Evolutionary conservation across 1,140 invertebrate species (phyloP).

Genomic region (Ptiloglossa arizonensis): DNA sequence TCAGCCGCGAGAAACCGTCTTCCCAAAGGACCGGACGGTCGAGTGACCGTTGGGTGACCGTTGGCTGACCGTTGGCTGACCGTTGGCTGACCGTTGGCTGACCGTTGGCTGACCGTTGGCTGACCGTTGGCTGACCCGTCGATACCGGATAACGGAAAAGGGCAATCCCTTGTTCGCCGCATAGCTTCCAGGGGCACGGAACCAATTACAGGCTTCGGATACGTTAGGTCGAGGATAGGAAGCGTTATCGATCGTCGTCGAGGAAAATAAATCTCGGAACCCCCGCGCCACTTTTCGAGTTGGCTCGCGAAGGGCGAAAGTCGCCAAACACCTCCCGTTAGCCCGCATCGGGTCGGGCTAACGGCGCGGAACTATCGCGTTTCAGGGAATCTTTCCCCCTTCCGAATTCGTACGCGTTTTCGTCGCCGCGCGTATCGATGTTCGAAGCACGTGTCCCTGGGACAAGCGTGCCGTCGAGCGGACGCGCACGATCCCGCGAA

Average conservation of each 20-base stretch:
- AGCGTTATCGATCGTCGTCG: conserved; percentile 58
- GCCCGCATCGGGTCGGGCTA: no score
- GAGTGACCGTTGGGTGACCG: no score
- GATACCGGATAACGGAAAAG: neutral
- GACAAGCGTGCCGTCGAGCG: conserved; percentile 48
- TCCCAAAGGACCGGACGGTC: no score
- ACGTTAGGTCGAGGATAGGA: conserved; percentile 51
- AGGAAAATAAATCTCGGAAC: conserved; percentile 59
- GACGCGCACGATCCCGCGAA: conserved; percentile 55
- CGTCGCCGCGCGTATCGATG: conserved; percentile 59
- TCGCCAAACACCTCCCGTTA: neutral
- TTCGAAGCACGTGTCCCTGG: conserved; percentile 60
- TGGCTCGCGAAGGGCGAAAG: conserved; percentile 17
- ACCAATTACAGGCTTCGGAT: conserved; percentile 57
- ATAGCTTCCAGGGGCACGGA: neutral
- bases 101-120: no score
- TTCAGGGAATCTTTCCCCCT: conserved; percentile 38
- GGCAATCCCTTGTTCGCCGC: neutral
- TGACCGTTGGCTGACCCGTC: no score
- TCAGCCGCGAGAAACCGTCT: no score
- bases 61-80: no score
- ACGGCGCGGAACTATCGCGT: conserved; percentile 64
- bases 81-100: no score
- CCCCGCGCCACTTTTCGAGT: conserved; percentile 34
- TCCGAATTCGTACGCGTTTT: conserved; percentile 56